Conservation (phyloP, 2,888 invertebrate species). For the Scaptomyza reducta region DNA sequence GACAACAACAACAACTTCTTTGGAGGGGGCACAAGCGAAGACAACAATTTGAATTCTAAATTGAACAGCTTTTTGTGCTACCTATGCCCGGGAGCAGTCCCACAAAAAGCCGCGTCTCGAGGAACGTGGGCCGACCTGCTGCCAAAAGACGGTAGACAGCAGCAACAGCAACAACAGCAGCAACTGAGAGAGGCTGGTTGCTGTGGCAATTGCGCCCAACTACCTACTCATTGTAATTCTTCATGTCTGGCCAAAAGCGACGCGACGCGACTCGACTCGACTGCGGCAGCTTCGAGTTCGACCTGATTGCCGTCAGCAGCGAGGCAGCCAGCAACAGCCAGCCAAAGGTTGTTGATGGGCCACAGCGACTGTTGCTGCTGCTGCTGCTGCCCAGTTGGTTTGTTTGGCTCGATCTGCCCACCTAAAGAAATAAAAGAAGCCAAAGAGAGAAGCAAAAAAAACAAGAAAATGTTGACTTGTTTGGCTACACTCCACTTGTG, state of each 20-base stretch:
- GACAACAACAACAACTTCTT: conserved; percentile 23
- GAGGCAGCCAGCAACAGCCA: conserved; percentile 39
- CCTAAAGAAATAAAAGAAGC: conserved; percentile 47
- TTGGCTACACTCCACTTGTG: conserved; percentile 74
- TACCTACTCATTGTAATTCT: conserved; percentile 80
- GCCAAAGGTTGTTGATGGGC: conserved; percentile 34
- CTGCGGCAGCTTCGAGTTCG: conserved; percentile 54
- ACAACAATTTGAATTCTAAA: conserved; percentile 81
- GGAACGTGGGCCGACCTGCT: conserved; percentile 79
- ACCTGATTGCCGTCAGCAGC: conserved; percentile 74
- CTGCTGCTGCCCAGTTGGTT: conserved; percentile 36
- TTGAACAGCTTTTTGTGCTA: conserved; percentile 81
- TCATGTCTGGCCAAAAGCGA: conserved; percentile 75
- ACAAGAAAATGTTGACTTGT: conserved; percentile 60
- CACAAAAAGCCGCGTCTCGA: conserved; percentile 36
- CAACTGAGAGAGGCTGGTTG: conserved; percentile 39
- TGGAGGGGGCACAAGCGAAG: conserved; percentile 64
- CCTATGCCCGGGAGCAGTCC: conserved; percentile 76
- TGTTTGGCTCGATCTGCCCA: conserved; percentile 59
- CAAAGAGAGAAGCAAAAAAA: neutral
- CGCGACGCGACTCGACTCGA: conserved; percentile 55
- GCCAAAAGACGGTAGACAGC: conserved; percentile 62
- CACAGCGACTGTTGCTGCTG: conserved; percentile 60
- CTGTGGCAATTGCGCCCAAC: conserved; percentile 78
- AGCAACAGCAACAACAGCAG: conserved; percentile 34